These are phyloP conservation scores for Perdita meconis DNA, from an alignment of 2,888 invertebrate species.

Conservation along the genomic window DNA sequence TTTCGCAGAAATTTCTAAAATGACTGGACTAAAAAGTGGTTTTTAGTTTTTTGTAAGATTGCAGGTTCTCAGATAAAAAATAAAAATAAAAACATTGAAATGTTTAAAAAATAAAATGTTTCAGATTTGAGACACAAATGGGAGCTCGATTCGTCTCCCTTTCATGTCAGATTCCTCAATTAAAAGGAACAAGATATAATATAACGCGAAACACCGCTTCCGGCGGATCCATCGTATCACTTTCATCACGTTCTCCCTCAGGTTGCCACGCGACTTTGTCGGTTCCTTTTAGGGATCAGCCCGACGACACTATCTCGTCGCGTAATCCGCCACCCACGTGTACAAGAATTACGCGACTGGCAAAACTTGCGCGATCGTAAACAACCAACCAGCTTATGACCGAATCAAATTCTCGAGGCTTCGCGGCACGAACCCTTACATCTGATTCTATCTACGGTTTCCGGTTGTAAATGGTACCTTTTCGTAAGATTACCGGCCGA, in stretches of 20 bases:
- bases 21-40: too few relatives aligned
- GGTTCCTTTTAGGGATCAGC: conserved; percentile 67
- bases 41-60: too few relatives aligned
- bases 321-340: conserved; percentile 64
- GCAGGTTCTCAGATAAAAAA: too few relatives aligned
- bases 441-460: neutral
- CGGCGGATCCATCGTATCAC: conserved; percentile 42
- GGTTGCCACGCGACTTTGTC: conserved; percentile 61
- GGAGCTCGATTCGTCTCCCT: neutral
- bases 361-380: conserved; percentile 36
- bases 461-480: neutral
- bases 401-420: neutral
- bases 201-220: conserved; percentile 37
- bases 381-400: conserved; percentile 6
- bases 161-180: conserved; percentile 19
- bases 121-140: too few relatives aligned
- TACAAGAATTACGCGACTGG: conserved; percentile 32
- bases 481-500: neutral
- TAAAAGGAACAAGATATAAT: conserved; percentile 22
- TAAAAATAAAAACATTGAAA: too few relatives aligned
- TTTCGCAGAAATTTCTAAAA: too few relatives aligned
- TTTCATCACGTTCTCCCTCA: conserved; percentile 50
- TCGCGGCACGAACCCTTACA: neutral
- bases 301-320: conserved; percentile 49
- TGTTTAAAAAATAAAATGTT: too few relatives aligned